Evolutionary conservation across 2,888 invertebrate species (phyloP).

Genomic region (Patella ulyssiponensis): DNA sequence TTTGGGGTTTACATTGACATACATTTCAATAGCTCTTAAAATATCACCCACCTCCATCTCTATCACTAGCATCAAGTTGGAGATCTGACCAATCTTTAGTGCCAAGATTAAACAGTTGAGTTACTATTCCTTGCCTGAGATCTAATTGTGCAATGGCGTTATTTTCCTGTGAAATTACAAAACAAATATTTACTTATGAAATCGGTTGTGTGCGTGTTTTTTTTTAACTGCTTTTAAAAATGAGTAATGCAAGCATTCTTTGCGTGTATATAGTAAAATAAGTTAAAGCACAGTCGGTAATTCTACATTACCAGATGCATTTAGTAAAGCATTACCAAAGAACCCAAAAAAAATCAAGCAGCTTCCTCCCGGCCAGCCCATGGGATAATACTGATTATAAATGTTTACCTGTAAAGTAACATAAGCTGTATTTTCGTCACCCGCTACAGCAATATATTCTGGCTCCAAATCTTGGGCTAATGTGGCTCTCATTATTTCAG

Average conservation of each 20-base stretch:
- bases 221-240: too few species aligned
- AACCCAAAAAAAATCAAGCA: too few species aligned
- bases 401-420: conserved; percentile 49
- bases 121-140: conserved; percentile 35
- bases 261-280: too few species aligned
- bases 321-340: too few species aligned
- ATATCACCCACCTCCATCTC: conserved; percentile 48
- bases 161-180: conserved; percentile 44
- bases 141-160: conserved; percentile 50
- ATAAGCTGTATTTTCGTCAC: conserved; percentile 45
- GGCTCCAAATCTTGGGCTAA: conserved; percentile 52
- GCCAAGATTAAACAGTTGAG: conserved; percentile 39
- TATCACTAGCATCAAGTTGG: conserved; percentile 49
- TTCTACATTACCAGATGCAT: too few species aligned
- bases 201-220: too few species aligned
- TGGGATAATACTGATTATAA: not conserved
- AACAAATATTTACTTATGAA: too few species aligned
- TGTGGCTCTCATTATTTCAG: conserved; percentile 24
- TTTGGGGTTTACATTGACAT: too few species aligned
- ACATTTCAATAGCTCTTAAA: not conserved
- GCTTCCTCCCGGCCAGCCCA: too few species aligned
- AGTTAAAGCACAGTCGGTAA: too few species aligned
- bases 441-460: conserved; percentile 45
- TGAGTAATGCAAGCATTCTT: too few species aligned
- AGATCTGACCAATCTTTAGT: conserved; percentile 45